These are phyloP conservation scores for Drosophila triauraria DNA, from an alignment of 1,140 invertebrate genomes.

Conservation along the genomic window DNA sequence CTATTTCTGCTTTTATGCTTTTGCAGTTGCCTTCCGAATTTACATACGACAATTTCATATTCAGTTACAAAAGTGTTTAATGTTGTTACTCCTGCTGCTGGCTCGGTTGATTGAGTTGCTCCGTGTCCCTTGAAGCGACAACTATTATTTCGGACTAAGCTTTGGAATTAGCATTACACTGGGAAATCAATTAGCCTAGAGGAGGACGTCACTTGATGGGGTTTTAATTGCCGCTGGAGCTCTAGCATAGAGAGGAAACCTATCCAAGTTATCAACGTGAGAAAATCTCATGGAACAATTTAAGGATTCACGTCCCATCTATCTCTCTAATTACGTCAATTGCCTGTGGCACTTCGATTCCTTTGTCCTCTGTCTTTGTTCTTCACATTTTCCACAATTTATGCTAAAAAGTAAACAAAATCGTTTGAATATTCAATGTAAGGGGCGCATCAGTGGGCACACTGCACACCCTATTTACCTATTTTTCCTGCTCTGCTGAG, in stretches of 20 bases:
- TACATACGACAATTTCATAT: conserved; percentile 65
- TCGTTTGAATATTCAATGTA: conserved; percentile 68
- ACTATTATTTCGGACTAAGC: conserved; percentile 56
- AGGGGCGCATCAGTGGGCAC: conserved; percentile 35
- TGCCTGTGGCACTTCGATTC: conserved; percentile 60
- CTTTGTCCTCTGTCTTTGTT: conserved; percentile 36
- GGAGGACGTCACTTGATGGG: conserved; percentile 32
- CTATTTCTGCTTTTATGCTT: conserved; percentile 53
- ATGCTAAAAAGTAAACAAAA: conserved; percentile 78
- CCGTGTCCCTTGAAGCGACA: conserved; percentile 53
- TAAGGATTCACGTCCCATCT: conserved; percentile 11
- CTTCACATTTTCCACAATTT: conserved; percentile 50
- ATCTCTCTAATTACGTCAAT: conserved; percentile 74
- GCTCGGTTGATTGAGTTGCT: conserved; percentile 22
- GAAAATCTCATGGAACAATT: conserved; percentile 53
- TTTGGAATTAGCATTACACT: conserved; percentile 64
- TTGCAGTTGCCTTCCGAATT: conserved; percentile 57
- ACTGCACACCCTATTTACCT: conserved; percentile 37
- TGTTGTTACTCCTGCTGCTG: conserved; percentile 24
- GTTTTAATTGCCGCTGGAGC: conserved; percentile 52
- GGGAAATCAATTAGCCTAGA: conserved; percentile 57
- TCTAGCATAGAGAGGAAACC: not conserved
- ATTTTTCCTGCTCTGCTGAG: conserved; percentile 5
- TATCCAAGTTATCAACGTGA: conserved; percentile 51
- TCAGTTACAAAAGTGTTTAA: conserved; percentile 64